Base-by-base conservation (phyloP, 2,797 vertebrate species). In the Pangasius mekongensis region DNA sequence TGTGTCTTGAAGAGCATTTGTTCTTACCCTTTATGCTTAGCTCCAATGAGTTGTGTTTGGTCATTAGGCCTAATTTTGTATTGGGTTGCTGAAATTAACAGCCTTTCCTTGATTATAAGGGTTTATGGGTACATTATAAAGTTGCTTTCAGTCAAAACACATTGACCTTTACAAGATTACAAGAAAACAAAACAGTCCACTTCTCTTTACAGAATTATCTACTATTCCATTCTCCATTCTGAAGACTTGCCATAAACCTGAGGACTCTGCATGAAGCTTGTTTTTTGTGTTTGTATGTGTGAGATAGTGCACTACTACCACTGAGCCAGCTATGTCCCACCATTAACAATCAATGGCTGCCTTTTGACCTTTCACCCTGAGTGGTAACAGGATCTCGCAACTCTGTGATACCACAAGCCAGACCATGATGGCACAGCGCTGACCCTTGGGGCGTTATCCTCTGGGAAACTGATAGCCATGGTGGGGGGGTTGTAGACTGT, bases 361-460 rank as follows among this genome's bases (percentile, higher is more conserved):
- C 92, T 93, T 93, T 93, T 95, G 94, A 95, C 95, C 94, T 94
- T 88, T 93, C 91, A 90, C 93, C 94, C 71, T 56, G 85, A 89
- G 93, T 92, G 52, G 92, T 95, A 95, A 96, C 93, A 91, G 11
- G 90, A 95, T 93, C 93, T 91, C 86, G 82, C 89, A 89, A 93
- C 91, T 93, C 92, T 89, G 91, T 89, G 92, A 93, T 93, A 93
- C 94, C 93, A 90, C 93, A 88, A 90, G 90, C 91, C 56, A 89
- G 93, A 91, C 87, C 88, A 54, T 0, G 86, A 91, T 90, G 92
- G 91, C 90, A 91, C 92, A 91, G 88, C 89, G 90, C 89, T 64
- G 86, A 91, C 91, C 92, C 93, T 87, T 88, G 90, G 93, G 91
- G 92, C 91, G 91, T 73, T 89, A 92, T 92, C 86, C 87, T 89